phyloP scores from a whole-genome alignment of 2,113 vertebrate species.

The Haplochromis burtoni region DNA sequence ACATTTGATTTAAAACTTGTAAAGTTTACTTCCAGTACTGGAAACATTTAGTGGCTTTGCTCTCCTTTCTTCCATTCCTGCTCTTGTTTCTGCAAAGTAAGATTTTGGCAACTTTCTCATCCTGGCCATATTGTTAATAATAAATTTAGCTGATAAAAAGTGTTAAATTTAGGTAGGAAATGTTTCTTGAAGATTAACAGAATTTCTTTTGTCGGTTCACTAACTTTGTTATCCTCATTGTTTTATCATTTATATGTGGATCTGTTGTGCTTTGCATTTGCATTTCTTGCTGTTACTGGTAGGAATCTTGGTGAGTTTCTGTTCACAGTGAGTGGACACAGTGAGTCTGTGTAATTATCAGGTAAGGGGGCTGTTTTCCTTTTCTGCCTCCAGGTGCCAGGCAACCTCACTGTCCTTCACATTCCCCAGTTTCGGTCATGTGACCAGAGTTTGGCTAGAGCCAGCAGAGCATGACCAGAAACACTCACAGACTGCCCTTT shows the following conservation, averaged over 20 bases:
- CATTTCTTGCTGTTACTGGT: background rate
- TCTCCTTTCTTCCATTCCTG: background rate
- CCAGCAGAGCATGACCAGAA: slow-evolving; percentile 16
- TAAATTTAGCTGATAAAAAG: background rate
- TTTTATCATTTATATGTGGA: background rate
- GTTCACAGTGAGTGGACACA: slow-evolving; percentile 35
- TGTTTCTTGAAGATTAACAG: background rate
- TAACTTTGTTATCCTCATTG: background rate
- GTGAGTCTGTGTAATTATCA: slow-evolving; percentile 4
- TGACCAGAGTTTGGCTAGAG: slow-evolving; percentile 49
- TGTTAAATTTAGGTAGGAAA: background rate
- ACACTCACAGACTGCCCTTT: background rate
- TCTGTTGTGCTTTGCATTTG: background rate
- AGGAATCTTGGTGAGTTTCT: background rate
- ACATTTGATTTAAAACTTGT: background rate
- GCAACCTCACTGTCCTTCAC: slow-evolving; percentile 46
- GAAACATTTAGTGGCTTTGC: background rate
- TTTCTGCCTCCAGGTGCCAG: slow-evolving; percentile 48
- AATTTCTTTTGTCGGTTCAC: accelerated
- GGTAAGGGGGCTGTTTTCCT: background rate
- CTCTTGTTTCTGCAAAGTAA: background rate
- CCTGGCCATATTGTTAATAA: background rate
- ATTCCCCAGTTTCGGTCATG: slow-evolving; percentile 71
- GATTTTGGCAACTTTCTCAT: background rate
- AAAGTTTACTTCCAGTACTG: background rate